Percentiles rank a stretch among this genome's conserved stretches.
These are phyloP conservation scores for Propsilocerus akamusi DNA, from an alignment of 1,140 invertebrate species.

Conservation along the genomic window DNA sequence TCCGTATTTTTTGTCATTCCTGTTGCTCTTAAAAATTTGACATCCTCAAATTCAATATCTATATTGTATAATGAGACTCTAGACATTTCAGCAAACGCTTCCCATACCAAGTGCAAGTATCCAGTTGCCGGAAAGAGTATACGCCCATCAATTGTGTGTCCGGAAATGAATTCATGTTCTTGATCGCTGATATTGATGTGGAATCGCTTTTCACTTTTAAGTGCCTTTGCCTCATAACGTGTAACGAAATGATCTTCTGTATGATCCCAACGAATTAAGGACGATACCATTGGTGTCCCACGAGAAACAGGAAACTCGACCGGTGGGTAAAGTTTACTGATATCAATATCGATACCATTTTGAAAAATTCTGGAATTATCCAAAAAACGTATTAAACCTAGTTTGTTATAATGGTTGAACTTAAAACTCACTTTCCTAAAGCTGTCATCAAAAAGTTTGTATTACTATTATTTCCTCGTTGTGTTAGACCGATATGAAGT, in stretches of 20 bases:
- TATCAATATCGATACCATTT: slow-evolving; percentile 25
- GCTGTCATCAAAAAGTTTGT: slow-evolving; percentile 42
- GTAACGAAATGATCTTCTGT: slow-evolving; percentile 45
- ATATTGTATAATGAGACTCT: slow-evolving; percentile 47
- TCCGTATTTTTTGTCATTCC: slow-evolving; percentile 47
- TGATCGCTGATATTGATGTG: slow-evolving; percentile 40
- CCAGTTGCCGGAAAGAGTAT: slow-evolving; percentile 84
- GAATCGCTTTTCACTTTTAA: slow-evolving; percentile 35
- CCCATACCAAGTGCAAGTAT: slow-evolving; percentile 36
- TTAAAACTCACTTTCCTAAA: slow-evolving; percentile 44
- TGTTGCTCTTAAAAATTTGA: slow-evolving; percentile 66
- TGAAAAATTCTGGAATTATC: slow-evolving; percentile 31
- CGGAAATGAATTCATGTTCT: slow-evolving; percentile 53
- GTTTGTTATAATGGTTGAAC: too few species aligned
- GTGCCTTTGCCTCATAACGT: slow-evolving; percentile 21
- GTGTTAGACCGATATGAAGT: slow-evolving; percentile 61
- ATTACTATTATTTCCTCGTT: slow-evolving; percentile 52
- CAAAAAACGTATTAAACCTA: too few species aligned
- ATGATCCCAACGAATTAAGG: slow-evolving; percentile 82
- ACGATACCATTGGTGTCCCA: slow-evolving; percentile 56
- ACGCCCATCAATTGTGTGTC: slow-evolving; percentile 79
- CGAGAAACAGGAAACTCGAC: slow-evolving; percentile 60
- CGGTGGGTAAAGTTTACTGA: slow-evolving; percentile 34
- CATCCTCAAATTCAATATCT: slow-evolving; percentile 70
- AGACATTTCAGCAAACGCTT: slow-evolving; percentile 58